Percentiles rank a stretch among this genome's conserved stretches.
Conservation (phyloP, 2,113 vertebrate species). For the Trogon melanurus region DNA sequence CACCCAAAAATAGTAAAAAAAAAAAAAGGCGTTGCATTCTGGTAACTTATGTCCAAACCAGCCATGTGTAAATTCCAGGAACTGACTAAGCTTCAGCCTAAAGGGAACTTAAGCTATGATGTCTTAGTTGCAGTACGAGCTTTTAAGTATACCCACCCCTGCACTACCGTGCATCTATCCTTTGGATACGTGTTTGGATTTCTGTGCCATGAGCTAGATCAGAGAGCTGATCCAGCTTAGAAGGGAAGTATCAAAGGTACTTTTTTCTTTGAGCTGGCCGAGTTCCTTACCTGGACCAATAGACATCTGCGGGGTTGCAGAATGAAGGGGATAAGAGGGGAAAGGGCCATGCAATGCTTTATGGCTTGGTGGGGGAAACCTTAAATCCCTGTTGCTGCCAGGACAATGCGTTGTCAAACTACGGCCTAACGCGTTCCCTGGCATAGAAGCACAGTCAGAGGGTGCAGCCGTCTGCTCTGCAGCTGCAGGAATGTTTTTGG, state of each 20-base stretch:
- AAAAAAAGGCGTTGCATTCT: not conserved
- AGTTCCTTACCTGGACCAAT: conserved; percentile 19
- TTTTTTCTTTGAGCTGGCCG: conserved; percentile 33
- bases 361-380: not conserved
- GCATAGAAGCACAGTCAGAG: not conserved
- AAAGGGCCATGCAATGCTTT: not conserved
- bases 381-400: not conserved
- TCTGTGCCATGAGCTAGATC: conserved; percentile 26
- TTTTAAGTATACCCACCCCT: not conserved
- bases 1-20: not conserved
- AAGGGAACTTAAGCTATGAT: not conserved
- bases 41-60: not conserved
- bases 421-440: not conserved
- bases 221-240: conserved; percentile 53
- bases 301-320: not conserved
- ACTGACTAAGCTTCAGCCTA: not conserved
- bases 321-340: not conserved
- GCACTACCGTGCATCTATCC: not conserved
- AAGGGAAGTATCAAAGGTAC: not conserved
- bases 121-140: not conserved
- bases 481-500: conserved; percentile 36
- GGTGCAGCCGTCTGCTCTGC: not conserved
- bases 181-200: not conserved
- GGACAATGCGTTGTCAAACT: not conserved
- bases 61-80: not conserved